Conservation (phyloP, 2,113 vertebrate genomes). For the Microcebus jonahi region DNA sequence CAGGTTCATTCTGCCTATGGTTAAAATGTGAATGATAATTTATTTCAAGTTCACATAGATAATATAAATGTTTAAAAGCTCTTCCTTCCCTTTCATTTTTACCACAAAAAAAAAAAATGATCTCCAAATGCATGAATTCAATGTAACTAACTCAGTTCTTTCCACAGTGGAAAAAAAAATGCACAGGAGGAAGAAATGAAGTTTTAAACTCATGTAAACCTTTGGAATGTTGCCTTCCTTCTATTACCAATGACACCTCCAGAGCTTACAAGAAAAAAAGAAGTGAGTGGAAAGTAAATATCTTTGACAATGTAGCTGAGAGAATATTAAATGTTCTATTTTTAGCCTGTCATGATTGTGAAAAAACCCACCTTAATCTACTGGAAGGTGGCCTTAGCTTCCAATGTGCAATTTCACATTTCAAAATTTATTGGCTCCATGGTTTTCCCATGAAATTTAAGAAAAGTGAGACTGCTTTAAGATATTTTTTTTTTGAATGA, state of each 20-base stretch:
- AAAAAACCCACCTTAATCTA: background rate
- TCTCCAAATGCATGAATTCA: background rate
- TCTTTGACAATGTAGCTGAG: constrained; percentile 29
- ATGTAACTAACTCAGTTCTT: constrained; percentile 36
- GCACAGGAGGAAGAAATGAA: background rate
- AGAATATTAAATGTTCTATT: constrained; percentile 57
- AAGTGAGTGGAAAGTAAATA: constrained; percentile 30
- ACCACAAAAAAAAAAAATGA: background rate
- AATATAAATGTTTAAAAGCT: background rate
- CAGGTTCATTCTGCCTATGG: background rate
- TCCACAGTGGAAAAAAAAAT: background rate
- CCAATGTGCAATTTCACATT: background rate
- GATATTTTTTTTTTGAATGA: background rate
- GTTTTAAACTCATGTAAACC: constrained; percentile 13
- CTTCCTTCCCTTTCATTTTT: background rate
- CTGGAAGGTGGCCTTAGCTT: background rate
- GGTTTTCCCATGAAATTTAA: constrained; percentile 40
- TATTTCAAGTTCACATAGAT: background rate
- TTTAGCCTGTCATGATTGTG: background rate
- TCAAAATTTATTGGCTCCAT: constrained; percentile 1
- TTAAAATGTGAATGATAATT: background rate
- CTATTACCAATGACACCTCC: background rate
- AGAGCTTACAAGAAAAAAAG: constrained; percentile 20
- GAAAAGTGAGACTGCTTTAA: background rate
- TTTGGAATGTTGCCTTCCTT: background rate